Conservation (phyloP, 2,888 invertebrate genomes). For the Heterodera filipjevi region DNA sequence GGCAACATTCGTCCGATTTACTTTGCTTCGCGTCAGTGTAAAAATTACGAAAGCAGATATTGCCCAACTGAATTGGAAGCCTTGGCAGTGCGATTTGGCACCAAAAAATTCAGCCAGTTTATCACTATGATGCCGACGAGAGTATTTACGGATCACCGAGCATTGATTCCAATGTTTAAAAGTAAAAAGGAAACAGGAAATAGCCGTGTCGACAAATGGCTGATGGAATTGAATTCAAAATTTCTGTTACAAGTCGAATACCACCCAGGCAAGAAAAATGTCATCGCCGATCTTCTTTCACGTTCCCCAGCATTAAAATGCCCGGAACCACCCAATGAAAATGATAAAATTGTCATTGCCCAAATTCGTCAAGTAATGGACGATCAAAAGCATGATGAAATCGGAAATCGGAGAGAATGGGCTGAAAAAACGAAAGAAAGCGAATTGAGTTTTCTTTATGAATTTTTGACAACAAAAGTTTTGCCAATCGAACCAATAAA, state of each 20-base stretch:
- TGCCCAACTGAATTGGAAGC: no score
- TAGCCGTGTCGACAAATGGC: constrained; percentile 18
- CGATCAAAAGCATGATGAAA: no score
- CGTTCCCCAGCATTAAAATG: background rate
- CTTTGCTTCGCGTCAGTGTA: constrained; percentile 40
- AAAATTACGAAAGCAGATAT: constrained; percentile 36
- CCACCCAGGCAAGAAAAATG: constrained; percentile 17
- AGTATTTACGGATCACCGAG: constrained; percentile 41
- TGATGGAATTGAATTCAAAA: constrained; percentile 14
- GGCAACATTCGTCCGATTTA: constrained; percentile 41
- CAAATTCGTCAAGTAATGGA: no score
- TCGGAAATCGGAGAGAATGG: constrained; percentile 6
- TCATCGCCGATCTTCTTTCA: constrained; percentile 11
- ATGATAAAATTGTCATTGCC: no score
- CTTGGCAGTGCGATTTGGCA: constrained; percentile 38
- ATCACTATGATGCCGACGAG: constrained; percentile 33
- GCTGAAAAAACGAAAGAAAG: constrained; percentile 16
- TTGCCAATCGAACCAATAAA: background rate
- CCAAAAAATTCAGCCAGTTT: constrained; percentile 32
- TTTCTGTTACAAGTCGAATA: constrained; percentile 19
- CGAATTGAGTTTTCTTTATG: constrained; percentile 14
- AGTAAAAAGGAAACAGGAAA: constrained; percentile 23
- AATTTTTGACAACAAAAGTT: background rate
- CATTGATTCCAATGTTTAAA: constrained; percentile 39
- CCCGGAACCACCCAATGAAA: no score